A percentile compares a stretch with the other conserved stretches of the same genome.
Conservation (phyloP, 2,888 invertebrate genomes). For the Aphrophora alni region DNA sequence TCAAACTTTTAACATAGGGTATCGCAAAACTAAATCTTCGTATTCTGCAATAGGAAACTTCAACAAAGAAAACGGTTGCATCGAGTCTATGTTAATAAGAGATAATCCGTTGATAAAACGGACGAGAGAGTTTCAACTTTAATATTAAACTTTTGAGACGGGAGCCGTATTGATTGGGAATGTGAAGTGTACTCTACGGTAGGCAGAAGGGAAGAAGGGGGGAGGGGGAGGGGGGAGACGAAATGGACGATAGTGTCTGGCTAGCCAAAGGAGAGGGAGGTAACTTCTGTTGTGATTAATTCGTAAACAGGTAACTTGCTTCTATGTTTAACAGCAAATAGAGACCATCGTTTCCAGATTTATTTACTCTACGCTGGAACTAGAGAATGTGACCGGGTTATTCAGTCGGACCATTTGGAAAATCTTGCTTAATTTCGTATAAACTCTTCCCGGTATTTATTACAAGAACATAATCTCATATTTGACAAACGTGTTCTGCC, state of each 20-base stretch:
- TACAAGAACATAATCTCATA: too few species aligned
- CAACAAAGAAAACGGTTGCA: background rate
- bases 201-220: too few species aligned
- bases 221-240: background rate
- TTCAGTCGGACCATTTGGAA: too few species aligned
- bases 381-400: too few species aligned
- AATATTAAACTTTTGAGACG: slow-evolving; percentile 2
- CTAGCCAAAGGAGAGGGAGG: background rate
- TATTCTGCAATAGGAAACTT: too few species aligned
- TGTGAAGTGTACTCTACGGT: background rate
- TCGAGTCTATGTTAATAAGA: background rate
- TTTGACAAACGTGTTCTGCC: too few species aligned
- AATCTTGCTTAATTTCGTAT: too few species aligned
- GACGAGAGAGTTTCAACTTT: slow-evolving; percentile 2
- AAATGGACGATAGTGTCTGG: background rate
- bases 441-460: too few species aligned
- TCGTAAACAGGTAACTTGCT: background rate
- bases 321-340: background rate
- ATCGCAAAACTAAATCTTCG: too few species aligned
- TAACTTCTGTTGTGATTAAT: background rate
- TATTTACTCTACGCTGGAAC: too few species aligned
- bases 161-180: background rate
- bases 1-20: too few species aligned
- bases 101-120: background rate
- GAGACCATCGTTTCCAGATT: background rate